Evolutionary conservation across 2,113 vertebrate species (phyloP), one percentile per base, ranked within the genome.

Genomic region (Oncorhynchus keta): DNA sequence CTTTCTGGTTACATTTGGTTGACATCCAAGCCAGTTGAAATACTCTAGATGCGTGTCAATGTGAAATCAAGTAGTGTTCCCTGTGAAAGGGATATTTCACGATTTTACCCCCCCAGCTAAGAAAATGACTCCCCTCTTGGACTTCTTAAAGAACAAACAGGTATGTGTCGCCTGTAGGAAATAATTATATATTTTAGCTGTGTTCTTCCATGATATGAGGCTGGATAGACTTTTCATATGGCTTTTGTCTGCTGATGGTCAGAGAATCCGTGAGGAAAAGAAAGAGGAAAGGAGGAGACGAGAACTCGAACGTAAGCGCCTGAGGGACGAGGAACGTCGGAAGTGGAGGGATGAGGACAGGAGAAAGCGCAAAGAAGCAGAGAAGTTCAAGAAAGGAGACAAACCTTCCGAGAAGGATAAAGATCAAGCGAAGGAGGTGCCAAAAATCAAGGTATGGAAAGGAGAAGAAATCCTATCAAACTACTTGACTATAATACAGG

Each of bases 81-180:
- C 14, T 55, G 51, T 14, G 16, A 55, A 55, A 55, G 28, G 2
- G 6, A 18, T 26, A 64, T 20, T 26, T 68, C 61, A 65, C 12
- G 45, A 68, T 76, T 32, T 5, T 45, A n/a, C 5, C 68, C 26
- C 28, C 28, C 28, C 28, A 99, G 98, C 95, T 80, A 99, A 97
- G 92, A 99, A 96, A 92, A 97, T 96, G 71, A 99, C 98, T 84
- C 98, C 98, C 76, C 93, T 99, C 74, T 88, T 99, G 92, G 97
- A 98, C 93, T 99, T 97, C 90, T 91, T 99, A 89, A 99, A 99
- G 92, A 99, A 98, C 66, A 99, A 97, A 87, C 98, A 99, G 95
- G 98, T 99, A 94, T 72, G 26, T 85, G 80, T 11, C 71, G 4
- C 18, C 16, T 62, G 2, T 48, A 16, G n/a, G 2, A 13, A 69